A percentile compares a stretch with the other conserved stretches of the same genome.
phyloP scores from a whole-genome alignment of 2,888 invertebrate genomes.

The Eustalomyia histrio region DNA sequence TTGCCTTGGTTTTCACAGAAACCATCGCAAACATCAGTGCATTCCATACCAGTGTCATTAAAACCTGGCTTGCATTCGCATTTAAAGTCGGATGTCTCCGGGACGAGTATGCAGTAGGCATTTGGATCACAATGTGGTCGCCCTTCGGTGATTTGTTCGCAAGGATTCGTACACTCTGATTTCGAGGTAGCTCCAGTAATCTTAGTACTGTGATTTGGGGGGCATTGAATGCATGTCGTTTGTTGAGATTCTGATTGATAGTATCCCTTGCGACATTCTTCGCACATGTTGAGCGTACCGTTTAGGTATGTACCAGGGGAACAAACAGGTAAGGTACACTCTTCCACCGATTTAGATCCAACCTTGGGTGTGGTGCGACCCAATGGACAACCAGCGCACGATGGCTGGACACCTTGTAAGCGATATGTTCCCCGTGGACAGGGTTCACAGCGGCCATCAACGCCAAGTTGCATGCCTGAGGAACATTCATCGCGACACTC shows the following conservation, averaged over 20 bases:
- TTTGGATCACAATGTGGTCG: conserved; percentile 93
- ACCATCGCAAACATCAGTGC: conserved; percentile 89
- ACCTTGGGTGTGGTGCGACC: conserved; percentile 93
- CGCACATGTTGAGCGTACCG: conserved; percentile 90
- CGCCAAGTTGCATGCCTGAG: conserved; percentile 89
- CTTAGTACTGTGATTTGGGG: conserved; percentile 94
- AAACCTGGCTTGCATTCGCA: conserved; percentile 97
- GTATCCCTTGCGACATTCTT: conserved; percentile 92
- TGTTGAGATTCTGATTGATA: conserved; percentile 95
- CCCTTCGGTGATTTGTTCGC: conserved; percentile 87
- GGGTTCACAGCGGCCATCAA: conserved; percentile 94
- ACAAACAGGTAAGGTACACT: conserved; percentile 95
- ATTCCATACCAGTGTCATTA: conserved; percentile 91
- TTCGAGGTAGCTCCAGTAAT: conserved; percentile 88
- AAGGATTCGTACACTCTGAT: conserved; percentile 93
- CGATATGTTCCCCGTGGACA: conserved; percentile 94
- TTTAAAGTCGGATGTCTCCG: conserved; percentile 90
- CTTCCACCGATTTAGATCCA: conserved; percentile 91
- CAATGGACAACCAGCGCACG: conserved; percentile 92
- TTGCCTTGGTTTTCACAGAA: conserved; percentile 94
- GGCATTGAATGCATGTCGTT: conserved; percentile 91
- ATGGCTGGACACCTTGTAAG: conserved; percentile 91
- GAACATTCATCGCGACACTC: conserved; percentile 94
- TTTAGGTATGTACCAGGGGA: conserved; percentile 91
- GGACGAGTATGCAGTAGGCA: conserved; percentile 91